These are phyloP conservation scores for Anser brachyrhynchus DNA, from an alignment of 2,113 vertebrate species.

Conservation along the genomic window DNA sequence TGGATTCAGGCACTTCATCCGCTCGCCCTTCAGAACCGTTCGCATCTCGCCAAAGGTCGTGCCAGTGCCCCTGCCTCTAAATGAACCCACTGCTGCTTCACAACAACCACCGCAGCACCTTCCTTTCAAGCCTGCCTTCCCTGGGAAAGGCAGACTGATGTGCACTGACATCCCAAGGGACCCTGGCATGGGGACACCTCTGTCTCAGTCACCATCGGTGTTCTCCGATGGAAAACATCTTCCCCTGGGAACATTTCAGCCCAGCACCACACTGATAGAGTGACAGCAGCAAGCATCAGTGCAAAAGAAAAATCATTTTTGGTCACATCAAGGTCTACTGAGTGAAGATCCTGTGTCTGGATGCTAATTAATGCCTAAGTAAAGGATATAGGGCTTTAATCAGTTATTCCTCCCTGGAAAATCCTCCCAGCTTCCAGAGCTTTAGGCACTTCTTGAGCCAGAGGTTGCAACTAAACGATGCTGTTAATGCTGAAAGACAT, in stretches of 20 bases:
- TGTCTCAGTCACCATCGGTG: accelerated
- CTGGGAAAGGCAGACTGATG: not conserved
- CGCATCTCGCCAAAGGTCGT: accelerated
- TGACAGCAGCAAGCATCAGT: not conserved
- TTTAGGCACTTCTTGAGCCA: not conserved
- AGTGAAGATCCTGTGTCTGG: not conserved
- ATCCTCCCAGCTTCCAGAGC: not conserved
- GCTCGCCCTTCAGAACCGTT: accelerated
- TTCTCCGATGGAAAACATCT: not conserved
- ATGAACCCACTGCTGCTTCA: not conserved
- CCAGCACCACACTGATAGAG: not conserved
- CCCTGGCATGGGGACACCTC: not conserved
- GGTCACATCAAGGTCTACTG: not conserved
- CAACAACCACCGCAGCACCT: not conserved
- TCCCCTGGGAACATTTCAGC: not conserved
- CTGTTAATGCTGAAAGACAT: not conserved
- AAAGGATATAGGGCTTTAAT: not conserved
- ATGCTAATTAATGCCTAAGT: not conserved
- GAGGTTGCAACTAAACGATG: not conserved
- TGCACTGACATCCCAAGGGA: not conserved
- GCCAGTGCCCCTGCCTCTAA: not conserved
- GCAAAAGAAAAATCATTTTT: not conserved
- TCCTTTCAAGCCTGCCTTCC: not conserved
- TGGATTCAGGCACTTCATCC: accelerated
- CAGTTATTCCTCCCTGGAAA: not conserved